Percentiles rank a stretch among this genome's conserved stretches.
Evolutionary conservation across 2,888 invertebrate species (phyloP).

Genomic region (Drosophila borborema): DNA sequence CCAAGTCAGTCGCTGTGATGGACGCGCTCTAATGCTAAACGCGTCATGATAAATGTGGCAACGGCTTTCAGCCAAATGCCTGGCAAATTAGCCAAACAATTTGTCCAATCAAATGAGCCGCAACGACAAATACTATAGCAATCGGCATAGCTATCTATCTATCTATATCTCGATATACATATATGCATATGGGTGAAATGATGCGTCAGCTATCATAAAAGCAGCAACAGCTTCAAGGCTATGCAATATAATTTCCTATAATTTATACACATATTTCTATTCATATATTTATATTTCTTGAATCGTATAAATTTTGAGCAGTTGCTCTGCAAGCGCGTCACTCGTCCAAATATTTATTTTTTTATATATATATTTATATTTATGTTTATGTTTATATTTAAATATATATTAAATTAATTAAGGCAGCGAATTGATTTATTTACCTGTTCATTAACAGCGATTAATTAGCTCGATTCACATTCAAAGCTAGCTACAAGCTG

Average conservation of each 20-base stretch:
- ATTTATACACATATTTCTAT: neutral
- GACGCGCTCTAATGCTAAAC: conserved; percentile 42
- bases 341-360: neutral
- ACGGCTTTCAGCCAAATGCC: conserved; percentile 67
- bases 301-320: neutral
- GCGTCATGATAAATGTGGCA: conserved; percentile 67
- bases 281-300: neutral
- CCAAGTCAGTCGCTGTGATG: conserved; percentile 28
- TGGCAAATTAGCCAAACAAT: conserved; percentile 72
- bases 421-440: conserved; percentile 15
- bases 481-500: neutral
- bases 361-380: neutral
- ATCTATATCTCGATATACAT: neutral
- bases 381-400: conserved; percentile 2
- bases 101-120: conserved; percentile 60
- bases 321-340: conserved; percentile 11
- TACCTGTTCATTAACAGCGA: conserved; percentile 3
- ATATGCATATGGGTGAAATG: neutral
- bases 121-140: conserved; percentile 19
- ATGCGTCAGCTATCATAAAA: conserved; percentile 53
- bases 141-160: neutral
- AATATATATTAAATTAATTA: conserved; percentile 22
- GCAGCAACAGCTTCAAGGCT: conserved; percentile 40
- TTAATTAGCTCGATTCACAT: conserved; percentile 7
- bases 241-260: conserved; percentile 9